Evolutionary conservation across 1,140 invertebrate genomes (phyloP).

Genomic region (Bombus huntii): DNA sequence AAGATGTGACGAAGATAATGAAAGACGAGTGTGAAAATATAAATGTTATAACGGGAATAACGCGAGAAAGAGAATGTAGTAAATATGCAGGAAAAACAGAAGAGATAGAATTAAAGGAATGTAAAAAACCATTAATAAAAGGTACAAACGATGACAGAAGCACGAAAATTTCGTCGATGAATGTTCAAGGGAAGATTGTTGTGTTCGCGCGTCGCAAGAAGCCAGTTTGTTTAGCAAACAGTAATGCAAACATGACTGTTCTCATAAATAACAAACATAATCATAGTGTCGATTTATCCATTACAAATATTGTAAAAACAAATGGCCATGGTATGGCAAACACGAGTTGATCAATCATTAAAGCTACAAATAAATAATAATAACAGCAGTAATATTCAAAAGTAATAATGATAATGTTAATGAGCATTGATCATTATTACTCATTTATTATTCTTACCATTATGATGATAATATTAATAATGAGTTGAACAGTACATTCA

Average conservation of each 20-base stretch:
- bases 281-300: neutral
- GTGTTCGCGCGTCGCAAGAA: slow-evolving; percentile 61
- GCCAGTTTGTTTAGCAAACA: slow-evolving; percentile 63
- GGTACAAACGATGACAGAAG: neutral
- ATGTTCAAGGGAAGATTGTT: slow-evolving; percentile 45
- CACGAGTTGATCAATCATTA: no score
- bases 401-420: neutral
- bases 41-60: neutral
- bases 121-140: neutral
- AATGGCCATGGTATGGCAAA: neutral
- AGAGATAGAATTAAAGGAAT: neutral
- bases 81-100: slow-evolving; percentile 18
- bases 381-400: neutral
- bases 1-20: neutral
- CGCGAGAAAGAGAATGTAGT: neutral
- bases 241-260: slow-evolving; percentile 64
- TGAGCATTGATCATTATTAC: neutral
- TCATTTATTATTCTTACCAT: neutral
- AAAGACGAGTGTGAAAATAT: neutral
- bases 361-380: neutral
- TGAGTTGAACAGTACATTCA: neutral
- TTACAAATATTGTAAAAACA: neutral
- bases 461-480: neutral
- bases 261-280: slow-evolving; percentile 40
- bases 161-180: neutral